Evolutionary conservation across 2,113 vertebrate genomes (phyloP), one percentile per base, ranked within the genome.

Genomic region (Riparia riparia): DNA sequence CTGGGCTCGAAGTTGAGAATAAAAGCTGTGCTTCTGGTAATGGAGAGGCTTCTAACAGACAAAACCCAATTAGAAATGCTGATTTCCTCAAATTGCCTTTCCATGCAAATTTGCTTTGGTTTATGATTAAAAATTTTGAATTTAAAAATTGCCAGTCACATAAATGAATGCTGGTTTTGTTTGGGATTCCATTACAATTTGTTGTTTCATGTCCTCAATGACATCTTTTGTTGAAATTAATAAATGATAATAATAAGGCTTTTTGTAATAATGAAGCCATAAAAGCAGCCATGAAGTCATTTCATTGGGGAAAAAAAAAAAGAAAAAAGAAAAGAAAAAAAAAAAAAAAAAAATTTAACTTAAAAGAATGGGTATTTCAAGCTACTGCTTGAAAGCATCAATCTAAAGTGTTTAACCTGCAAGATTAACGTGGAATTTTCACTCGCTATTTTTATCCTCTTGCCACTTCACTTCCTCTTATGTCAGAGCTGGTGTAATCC

Each of bases 281-380:
- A 64, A 87, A 79, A 68, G 22, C 32, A 65, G 26, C 29, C 20
- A 32, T 13, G 4, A 82, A 61, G 28, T 25, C 4, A 72, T 74
- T 78, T 70, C 10, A 41, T 44, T 24, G 2, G 4, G 12, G 5
- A 1, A 1, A 2, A 60, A 1, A 1, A 2, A 60, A 64, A 82
- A 34, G 32, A 25, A 1, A 1, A 2, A 60, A 1, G 1, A 2
- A 60, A 64, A 82, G 32, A 34, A 25, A 1, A 1, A 2, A 60
- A 1, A 1, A 2, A 60, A 64, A 82, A 34, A 31, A 25, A 54
- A 2, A 31, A 85, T 4, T 68, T 22, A 50, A 50, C 20, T 86
- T 89, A 50, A 50, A 54, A 57, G 28, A 63, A 65, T 2, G 3
- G 34, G 0, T 61, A 53, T 69, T 45, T 89, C 34, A 72, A 87